Percentiles rank a stretch among this genome's conserved stretches.
These are phyloP conservation scores for Zoroaster sp. DNA, from an alignment of 53 echinoderm and acorn worm species.

Conservation along the genomic window DNA sequence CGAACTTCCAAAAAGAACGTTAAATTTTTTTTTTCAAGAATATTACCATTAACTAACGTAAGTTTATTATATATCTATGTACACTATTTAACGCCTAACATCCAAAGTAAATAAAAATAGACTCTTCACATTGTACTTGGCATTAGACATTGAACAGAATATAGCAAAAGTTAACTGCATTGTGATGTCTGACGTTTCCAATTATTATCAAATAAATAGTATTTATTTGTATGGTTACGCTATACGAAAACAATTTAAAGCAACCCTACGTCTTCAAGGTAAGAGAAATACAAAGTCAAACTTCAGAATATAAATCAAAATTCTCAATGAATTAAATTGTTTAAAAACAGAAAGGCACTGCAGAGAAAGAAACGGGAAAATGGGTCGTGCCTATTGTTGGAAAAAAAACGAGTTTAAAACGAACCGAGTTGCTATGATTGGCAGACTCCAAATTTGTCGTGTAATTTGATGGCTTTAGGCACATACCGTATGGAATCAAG, in stretches of 20 bases:
- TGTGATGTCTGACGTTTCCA: not conserved
- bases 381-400: too few relatives aligned
- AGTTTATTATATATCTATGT: not conserved
- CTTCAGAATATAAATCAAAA: not conserved
- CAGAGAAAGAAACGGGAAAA: too few relatives aligned
- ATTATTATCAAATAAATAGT: not conserved
- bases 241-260: not conserved
- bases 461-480: too few relatives aligned
- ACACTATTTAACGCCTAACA: slow-evolving; percentile 19
- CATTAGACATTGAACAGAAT: not conserved
- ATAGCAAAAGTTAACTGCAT: not conserved
- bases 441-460: too few relatives aligned
- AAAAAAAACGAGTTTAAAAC: not conserved
- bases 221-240: not conserved
- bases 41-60: not conserved
- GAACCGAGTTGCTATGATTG: too few relatives aligned
- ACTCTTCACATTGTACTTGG: too few relatives aligned
- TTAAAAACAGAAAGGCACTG: not conserved
- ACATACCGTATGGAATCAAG: too few relatives aligned
- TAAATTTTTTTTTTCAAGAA: not conserved
- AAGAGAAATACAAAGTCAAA: not conserved
- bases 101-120: slow-evolving; percentile 12
- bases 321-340: not conserved
- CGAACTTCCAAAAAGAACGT: not conserved
- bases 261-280: not conserved